Evolutionary conservation across 2,797 vertebrate genomes (phyloP).

Genomic region (Sebastiscus albofasciatus): DNA sequence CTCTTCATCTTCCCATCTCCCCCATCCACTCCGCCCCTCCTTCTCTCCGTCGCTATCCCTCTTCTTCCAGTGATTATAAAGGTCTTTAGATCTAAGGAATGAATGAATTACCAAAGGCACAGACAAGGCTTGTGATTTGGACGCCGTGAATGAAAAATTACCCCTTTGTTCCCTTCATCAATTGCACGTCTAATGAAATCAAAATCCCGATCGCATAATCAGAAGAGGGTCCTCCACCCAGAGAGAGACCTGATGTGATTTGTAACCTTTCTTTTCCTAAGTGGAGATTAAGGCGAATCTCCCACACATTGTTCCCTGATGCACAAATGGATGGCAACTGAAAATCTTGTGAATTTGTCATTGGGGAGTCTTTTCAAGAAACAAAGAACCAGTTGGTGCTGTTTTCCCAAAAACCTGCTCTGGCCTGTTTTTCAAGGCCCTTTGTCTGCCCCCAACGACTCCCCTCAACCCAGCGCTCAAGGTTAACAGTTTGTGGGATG

Average conservation of each 20-base stretch:
- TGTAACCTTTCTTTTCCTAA: slow-evolving; percentile 85
- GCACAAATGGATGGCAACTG: slow-evolving; percentile 47
- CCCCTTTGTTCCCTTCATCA: slow-evolving; percentile 89
- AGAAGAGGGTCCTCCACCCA: slow-evolving; percentile 84
- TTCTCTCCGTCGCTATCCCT: slow-evolving; percentile 66
- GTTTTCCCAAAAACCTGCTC: slow-evolving; percentile 42
- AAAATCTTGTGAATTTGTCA: slow-evolving; percentile 50
- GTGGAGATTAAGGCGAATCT: slow-evolving; percentile 84
- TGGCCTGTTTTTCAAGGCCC: slow-evolving; percentile 53
- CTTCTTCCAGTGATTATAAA: slow-evolving; percentile 84
- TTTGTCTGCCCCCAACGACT: slow-evolving; percentile 43
- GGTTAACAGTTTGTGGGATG: slow-evolving; percentile 72
- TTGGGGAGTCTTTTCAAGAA: slow-evolving; percentile 32
- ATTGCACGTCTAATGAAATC: slow-evolving; percentile 91
- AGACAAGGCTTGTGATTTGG: slow-evolving; percentile 86
- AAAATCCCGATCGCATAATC: slow-evolving; percentile 88
- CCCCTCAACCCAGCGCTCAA: slow-evolving; percentile 66
- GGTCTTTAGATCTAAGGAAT: slow-evolving; percentile 83
- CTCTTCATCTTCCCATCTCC: slow-evolving; percentile 64
- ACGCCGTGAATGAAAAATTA: slow-evolving; percentile 87
- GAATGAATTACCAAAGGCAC: slow-evolving; percentile 86
- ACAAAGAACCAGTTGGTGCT: slow-evolving; percentile 6
- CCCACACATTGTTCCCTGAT: slow-evolving; percentile 75
- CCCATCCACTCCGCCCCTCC: slow-evolving; percentile 61
- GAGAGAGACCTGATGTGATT: slow-evolving; percentile 84